Evolutionary conservation across 2,888 invertebrate species (phyloP), one percentile per base, ranked within the genome.

Genomic region (Crocallis elinguaria): DNA sequence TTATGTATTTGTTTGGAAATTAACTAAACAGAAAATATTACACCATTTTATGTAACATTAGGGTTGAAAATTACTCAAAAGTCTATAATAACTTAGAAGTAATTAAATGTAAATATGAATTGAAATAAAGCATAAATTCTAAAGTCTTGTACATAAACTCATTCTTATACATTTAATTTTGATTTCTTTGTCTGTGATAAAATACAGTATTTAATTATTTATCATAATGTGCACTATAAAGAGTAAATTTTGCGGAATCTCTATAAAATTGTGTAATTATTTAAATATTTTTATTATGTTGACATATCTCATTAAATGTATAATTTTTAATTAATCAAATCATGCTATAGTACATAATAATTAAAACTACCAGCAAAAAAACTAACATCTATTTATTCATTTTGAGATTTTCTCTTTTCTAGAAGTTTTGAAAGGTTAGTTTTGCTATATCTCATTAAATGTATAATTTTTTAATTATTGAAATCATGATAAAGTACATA

Each of bases 111-210:
- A 84, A 73, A 88, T 86, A 86, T 76, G 62, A 82, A 66, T 78
- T 69, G 33, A 67, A 72, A 67, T 79, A 77, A 88, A 88, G 87
- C 89, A 88, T 86, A 75, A 79, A 90, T 91, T 90, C 88, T 89
- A 89, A 90, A 91, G 74, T 79, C 67, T 76, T 88, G 87, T 90
- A 88, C 57, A 87, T 87, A 87, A 73, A 78, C 70, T 73, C 69
- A 77, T 71, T 77, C 76, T 73, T 57, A 69, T 70, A 69, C 45
- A 49, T 53, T 57, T 64, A 49, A 57, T 71, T 75, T 72, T 66
- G 50, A 73, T 80, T 82, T 64, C 62, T 81, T 82, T 84, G 73
- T 82, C 85, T 86, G 86, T 86, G 85, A 86, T 84, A 83, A 58
- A 75, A 63, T 57, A 62, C 71, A 76, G 73, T 75, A 73, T 77